These are phyloP conservation scores for Melierax canorus DNA, from an alignment of 2,113 vertebrate species.

Conservation along the genomic window DNA sequence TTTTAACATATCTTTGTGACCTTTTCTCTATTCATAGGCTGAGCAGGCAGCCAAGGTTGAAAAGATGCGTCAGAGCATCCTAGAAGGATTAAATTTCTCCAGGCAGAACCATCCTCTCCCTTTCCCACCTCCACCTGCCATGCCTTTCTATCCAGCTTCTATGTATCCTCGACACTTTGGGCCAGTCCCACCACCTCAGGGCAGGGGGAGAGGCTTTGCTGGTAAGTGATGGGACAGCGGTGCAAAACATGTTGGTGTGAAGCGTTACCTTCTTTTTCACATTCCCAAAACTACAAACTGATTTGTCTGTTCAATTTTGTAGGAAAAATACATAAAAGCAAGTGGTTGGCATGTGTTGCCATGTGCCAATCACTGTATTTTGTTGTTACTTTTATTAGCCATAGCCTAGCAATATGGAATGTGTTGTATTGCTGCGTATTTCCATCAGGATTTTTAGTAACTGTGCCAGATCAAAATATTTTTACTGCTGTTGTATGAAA, in stretches of 20 bases:
- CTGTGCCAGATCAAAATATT: neutral
- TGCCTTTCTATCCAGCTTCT: conserved; percentile 89
- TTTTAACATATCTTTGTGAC: neutral
- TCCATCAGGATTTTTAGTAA: neutral
- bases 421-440: neutral
- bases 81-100: conserved; percentile 91
- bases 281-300: neutral
- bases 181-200: conserved; percentile 84
- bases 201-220: conserved; percentile 84
- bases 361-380: neutral
- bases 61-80: conserved; percentile 95
- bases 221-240: conserved; percentile 66
- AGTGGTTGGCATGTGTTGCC: neutral
- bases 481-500: neutral
- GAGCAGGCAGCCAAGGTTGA: conserved; percentile 92
- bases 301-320: neutral
- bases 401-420: neutral
- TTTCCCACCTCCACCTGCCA: conserved; percentile 84
- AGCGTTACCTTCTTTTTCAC: neutral
- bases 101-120: conserved; percentile 85
- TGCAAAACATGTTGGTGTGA: neutral
- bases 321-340: neutral
- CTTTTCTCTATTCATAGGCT: conserved; percentile 74
- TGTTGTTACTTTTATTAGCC: neutral
- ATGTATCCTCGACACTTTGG: conserved; percentile 86